These are phyloP conservation scores for Lacerta bilineata DNA, from an alignment of 2,797 vertebrate genomes.

Conservation along the genomic window DNA sequence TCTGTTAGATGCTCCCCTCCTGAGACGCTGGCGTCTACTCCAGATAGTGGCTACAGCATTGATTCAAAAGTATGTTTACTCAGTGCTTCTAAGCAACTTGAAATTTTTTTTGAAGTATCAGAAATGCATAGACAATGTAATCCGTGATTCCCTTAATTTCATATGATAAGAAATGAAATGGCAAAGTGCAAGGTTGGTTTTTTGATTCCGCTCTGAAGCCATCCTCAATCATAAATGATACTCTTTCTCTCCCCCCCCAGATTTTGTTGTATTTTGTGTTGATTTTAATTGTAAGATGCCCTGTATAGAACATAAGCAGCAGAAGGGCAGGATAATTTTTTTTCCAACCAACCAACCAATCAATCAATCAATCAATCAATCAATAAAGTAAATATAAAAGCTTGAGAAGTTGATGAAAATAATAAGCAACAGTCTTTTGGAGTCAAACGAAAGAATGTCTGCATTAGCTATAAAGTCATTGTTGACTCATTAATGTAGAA, in stretches of 20 bases:
- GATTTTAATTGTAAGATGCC: too few species aligned
- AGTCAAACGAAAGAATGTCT: not conserved
- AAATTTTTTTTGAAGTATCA: not conserved
- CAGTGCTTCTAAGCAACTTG: constrained; percentile 12
- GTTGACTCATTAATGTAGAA: not conserved
- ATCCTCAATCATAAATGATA: not conserved
- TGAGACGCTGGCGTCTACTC: constrained; percentile 98
- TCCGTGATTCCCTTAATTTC: rapidly evolving
- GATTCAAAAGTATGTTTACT: constrained; percentile 91
- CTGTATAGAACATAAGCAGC: too few species aligned
- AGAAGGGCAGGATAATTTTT: too few species aligned
- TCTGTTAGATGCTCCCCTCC: constrained; percentile 97
- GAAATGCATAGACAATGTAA: not conserved
- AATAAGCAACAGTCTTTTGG: not conserved
- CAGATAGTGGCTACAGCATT: constrained; percentile 97
- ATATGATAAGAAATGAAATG: not conserved
- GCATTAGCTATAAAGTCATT: not conserved
- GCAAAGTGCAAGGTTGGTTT: not conserved
- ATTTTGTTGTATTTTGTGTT: too few species aligned
- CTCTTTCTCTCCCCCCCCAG: too few species aligned
- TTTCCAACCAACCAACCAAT: too few species aligned
- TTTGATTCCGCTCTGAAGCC: not conserved
- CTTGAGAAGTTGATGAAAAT: not conserved
- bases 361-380: too few species aligned
- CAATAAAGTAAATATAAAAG: too few species aligned